Conservation (phyloP, 2,113 vertebrate genomes). For the Galbula dea region DNA sequence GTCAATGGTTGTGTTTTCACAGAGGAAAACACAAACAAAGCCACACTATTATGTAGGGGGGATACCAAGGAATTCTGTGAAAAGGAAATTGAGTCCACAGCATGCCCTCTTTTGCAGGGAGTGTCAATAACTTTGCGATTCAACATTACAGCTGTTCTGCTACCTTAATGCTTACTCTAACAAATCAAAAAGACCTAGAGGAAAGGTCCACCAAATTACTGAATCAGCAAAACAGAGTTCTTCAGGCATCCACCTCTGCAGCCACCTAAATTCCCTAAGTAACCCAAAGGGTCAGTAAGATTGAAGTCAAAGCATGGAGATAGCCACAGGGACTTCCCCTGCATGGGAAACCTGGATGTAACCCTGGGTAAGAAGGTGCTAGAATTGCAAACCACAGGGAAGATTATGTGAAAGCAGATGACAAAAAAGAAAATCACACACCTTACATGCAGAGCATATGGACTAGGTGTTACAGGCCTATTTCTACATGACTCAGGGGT, state of each 20-base stretch:
- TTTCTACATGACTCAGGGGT: neutral
- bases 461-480: neutral
- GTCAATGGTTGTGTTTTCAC: neutral
- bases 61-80: neutral
- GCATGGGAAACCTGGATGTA: neutral
- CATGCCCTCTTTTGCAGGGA: neutral
- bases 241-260: neutral
- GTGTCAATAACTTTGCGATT: neutral
- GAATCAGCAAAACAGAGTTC: neutral
- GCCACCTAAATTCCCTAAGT: neutral
- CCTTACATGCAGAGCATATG: neutral
- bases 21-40: rapidly evolving
- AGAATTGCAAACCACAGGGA: neutral
- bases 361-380: neutral
- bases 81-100: neutral
- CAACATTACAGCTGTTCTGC: neutral
- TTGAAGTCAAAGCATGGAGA: neutral
- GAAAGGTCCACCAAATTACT: neutral
- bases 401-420: neutral
- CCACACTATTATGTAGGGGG: neutral
- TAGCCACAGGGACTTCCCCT: neutral
- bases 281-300: neutral
- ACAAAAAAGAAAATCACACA: neutral
- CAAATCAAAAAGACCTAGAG: neutral
- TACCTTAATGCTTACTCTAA: neutral